Conservation (phyloP, 1,140 invertebrate genomes). For the Drosophila santomea region DNA sequence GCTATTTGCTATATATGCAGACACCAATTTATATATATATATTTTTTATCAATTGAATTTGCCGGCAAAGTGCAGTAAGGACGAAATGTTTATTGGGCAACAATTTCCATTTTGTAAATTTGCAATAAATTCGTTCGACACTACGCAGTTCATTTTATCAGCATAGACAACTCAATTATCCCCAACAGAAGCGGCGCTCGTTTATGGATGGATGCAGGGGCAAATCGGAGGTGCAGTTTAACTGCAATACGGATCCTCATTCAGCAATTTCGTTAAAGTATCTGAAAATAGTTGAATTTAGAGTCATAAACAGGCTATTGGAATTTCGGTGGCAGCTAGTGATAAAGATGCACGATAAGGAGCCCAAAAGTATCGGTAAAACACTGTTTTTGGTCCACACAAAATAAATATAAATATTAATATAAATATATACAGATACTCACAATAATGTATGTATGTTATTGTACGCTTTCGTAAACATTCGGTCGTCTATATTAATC, state of each 20-base stretch:
- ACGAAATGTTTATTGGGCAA: conserved; percentile 41
- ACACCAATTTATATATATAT: conserved; percentile 23
- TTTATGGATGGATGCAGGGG: not conserved
- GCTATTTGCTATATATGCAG: conserved; percentile 1
- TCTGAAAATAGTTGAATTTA: not conserved
- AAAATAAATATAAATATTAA: not conserved
- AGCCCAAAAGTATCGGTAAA: not conserved
- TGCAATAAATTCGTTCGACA: conserved; percentile 57
- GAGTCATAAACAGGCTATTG: not conserved
- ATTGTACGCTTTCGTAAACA: not conserved
- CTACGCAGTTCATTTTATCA: conserved; percentile 62
- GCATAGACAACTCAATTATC: conserved; percentile 58
- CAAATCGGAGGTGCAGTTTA: not conserved
- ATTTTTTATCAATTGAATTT: conserved; percentile 65
- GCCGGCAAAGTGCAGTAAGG: conserved; percentile 28
- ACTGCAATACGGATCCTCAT: not conserved
- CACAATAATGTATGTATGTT: not conserved
- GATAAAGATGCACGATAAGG: not conserved
- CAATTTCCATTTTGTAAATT: conserved; percentile 65
- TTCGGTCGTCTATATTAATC: not conserved
- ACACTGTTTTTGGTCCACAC: not conserved
- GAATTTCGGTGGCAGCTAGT: not conserved
- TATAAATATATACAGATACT: not conserved
- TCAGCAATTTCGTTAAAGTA: not conserved
- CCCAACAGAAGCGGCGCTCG: not conserved